These are phyloP conservation scores for Sebastes itinus DNA, from an alignment of 2,797 vertebrate species.

Conservation along the genomic window DNA sequence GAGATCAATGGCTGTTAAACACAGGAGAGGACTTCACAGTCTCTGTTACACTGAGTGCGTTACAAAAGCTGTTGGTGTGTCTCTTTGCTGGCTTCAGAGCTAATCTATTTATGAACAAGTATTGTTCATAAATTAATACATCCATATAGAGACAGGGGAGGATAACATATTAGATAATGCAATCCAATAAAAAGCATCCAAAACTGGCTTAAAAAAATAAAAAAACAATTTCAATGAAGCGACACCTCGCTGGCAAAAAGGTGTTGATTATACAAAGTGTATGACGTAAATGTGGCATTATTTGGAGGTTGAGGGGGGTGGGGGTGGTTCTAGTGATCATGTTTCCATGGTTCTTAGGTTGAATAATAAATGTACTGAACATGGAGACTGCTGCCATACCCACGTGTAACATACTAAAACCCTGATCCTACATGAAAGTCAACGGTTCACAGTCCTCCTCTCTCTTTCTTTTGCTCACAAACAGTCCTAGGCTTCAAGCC, in stretches of 20 bases:
- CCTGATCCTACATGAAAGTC: not conserved
- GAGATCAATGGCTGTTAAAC: constrained; percentile 69
- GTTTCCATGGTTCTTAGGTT: not conserved
- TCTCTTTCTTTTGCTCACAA: not conserved
- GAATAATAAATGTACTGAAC: not conserved
- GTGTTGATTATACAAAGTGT: not conserved
- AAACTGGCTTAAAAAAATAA: not conserved
- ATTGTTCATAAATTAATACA: not conserved
- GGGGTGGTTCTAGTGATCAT: not conserved
- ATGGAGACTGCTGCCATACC: not conserved
- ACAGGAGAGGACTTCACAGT: constrained; percentile 41
- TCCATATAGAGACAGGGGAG: not conserved
- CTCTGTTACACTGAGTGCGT: constrained; percentile 1
- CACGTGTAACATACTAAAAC: not conserved
- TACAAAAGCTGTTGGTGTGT: not conserved
- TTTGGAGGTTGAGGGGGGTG: not conserved
- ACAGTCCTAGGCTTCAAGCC: constrained; percentile 20
- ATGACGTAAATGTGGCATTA: not conserved
- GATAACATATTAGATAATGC: not conserved
- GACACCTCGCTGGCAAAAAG: not conserved
- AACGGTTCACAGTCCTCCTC: constrained; percentile 4
- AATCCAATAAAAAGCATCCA: not conserved
- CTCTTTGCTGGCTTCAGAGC: not conserved
- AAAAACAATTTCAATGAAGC: not conserved
- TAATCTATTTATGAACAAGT: not conserved